Evolutionary conservation across 2,113 vertebrate species (phyloP).

Genomic region (Notechis scutatus): DNA sequence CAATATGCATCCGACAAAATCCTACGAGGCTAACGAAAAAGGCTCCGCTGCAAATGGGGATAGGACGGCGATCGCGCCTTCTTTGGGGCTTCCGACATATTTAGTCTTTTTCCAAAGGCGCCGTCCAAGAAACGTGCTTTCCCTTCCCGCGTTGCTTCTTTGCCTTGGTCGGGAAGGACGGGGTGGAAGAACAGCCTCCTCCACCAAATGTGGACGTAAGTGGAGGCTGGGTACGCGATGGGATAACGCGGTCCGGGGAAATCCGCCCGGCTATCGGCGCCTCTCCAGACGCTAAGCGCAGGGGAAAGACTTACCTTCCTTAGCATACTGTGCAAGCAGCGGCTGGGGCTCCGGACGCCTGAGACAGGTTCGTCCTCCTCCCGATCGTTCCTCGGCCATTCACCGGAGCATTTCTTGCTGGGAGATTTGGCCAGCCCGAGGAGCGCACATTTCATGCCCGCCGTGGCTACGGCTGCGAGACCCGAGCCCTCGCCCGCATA

Average conservation of each 20-base stretch:
- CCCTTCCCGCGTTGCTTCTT: neutral
- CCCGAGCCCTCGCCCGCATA: neutral
- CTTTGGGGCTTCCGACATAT: neutral
- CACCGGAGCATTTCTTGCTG: slow-evolving; percentile 1
- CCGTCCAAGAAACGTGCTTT: neutral
- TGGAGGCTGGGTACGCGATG: too few relatives aligned
- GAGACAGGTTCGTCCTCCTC: neutral
- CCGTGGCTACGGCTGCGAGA: neutral
- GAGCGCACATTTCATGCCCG: slow-evolving; percentile 19
- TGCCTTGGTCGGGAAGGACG: neutral
- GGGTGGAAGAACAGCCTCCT: neutral
- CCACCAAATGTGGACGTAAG: neutral
- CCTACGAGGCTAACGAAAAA: neutral
- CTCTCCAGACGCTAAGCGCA: neutral
- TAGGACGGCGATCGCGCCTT: neutral
- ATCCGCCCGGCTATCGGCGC: neutral
- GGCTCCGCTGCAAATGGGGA: neutral
- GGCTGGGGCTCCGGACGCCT: neutral
- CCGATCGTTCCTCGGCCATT: neutral
- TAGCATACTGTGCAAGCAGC: slow-evolving; percentile 17
- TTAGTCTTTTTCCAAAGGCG: neutral
- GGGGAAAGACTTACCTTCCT: slow-evolving; percentile 4
- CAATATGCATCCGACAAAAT: neutral
- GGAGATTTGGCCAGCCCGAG: slow-evolving; percentile 5
- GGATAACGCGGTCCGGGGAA: neutral